Evolutionary conservation across 2,888 invertebrate genomes (phyloP), one percentile per base, ranked within the genome.

Genomic region (Drosophila buzzatii): DNA sequence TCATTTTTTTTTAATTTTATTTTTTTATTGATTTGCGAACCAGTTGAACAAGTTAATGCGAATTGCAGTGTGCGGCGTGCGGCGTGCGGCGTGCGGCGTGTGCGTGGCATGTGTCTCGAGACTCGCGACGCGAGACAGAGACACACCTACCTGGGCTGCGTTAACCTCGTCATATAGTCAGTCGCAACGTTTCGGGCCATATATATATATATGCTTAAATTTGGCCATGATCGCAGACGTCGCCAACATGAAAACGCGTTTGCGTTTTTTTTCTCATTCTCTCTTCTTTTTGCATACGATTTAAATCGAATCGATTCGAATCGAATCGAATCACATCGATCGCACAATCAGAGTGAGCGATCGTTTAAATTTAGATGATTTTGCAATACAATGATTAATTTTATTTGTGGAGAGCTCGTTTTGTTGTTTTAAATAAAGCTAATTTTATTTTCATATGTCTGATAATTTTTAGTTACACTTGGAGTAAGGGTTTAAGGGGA

Each of bases 171-270:
- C 70, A n/a, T 41, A n/a, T n/a, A 41, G 66, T 14, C 33, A 41
- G 66, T 14, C 33, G 51, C 45, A 37, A 52, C 41, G 58, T 57
- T 62, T 58, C 63, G 61, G 63, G 67, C 78, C 76, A 52, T 68
- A 64, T 68, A 58, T 35, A 56, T 68, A 64, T 68, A 58, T 35
- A 47, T 45, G 31, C 39, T 84, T 75, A 64, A 83, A 86, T 83
- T 85, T 85, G 85, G 85, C 89, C 85, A 85, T 85, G 85, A 85
- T 89, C 89, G 79, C 71, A 73, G 58, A 71, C 79, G 69, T 79
- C 83, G 31, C 49, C 49, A 71, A 76, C 81, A 60, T 57, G 35
- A 57, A 85, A 75, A 76, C 82, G 82, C 70, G 64, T 65, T 72
- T 76, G 41, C 31, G 18, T 47, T 42, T 61, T 33, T 23, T 20